A percentile compares a stretch with the other conserved stretches of the same genome.
Evolutionary conservation across 30 jellyfish, hydroid and myxozoan species (phyloP).

Genomic region (Euphysa ruthae): DNA sequence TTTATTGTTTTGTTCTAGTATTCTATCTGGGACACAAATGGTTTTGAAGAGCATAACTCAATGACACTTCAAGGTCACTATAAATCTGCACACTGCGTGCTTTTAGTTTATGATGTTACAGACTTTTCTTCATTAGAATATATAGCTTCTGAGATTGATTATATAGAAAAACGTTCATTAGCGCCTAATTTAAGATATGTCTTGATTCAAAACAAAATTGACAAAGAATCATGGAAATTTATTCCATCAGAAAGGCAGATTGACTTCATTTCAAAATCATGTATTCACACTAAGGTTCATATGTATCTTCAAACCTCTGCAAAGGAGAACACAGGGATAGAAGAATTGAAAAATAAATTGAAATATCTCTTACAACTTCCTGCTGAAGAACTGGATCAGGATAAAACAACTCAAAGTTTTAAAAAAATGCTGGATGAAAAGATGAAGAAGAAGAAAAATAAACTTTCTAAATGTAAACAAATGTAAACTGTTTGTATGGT

Average conservation of each 20-base stretch:
- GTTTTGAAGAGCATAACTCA: slow-evolving; percentile 14
- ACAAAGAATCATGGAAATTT: not conserved
- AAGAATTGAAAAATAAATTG: not conserved
- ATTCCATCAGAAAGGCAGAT: slow-evolving; percentile 16
- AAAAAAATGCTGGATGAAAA: not conserved
- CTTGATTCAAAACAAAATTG: slow-evolving; percentile 20
- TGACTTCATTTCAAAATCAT: not conserved
- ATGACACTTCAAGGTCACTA: slow-evolving; percentile 24
- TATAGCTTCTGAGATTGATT: slow-evolving; percentile 12
- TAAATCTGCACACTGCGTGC: slow-evolving; percentile 28
- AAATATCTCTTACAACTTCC: not conserved
- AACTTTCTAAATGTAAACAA: not conserved
- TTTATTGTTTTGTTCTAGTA: slow-evolving; percentile 4
- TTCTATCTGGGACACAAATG: slow-evolving; percentile 23
- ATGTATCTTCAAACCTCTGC: slow-evolving; percentile 15
- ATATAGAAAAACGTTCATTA: slow-evolving; percentile 4
- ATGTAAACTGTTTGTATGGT: no score
- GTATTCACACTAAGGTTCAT: slow-evolving; percentile 2
- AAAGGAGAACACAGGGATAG: slow-evolving; percentile 13
- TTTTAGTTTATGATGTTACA: slow-evolving; percentile 14
- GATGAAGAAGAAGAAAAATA: not conserved
- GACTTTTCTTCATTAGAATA: slow-evolving; percentile 20
- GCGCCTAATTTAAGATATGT: slow-evolving; percentile 24
- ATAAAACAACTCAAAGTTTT: not conserved
- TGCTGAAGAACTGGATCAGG: not conserved